Conservation (phyloP, 2,113 vertebrate genomes). For the Galbula dea region DNA sequence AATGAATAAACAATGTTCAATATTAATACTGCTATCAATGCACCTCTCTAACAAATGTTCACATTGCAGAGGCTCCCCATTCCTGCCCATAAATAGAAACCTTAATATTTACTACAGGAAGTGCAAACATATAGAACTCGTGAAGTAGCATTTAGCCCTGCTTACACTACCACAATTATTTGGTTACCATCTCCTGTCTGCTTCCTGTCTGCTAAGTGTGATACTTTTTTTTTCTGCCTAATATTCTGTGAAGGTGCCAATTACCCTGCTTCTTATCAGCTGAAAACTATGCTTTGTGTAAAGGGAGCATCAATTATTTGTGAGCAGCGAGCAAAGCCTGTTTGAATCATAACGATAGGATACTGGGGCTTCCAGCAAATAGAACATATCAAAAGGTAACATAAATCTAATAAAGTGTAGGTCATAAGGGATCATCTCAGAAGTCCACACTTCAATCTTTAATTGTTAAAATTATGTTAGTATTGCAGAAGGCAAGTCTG, state of each 20-base stretch:
- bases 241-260: slow-evolving; percentile 72
- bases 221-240: slow-evolving; percentile 44
- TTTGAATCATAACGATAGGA: slow-evolving; percentile 72
- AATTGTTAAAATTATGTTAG: slow-evolving; percentile 63
- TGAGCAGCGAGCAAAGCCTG: slow-evolving; percentile 71
- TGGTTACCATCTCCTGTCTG: slow-evolving; percentile 54
- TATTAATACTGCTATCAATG: not conserved
- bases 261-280: slow-evolving; percentile 74
- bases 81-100: not conserved
- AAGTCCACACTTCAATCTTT: slow-evolving; percentile 62
- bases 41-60: not conserved
- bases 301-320: slow-evolving; percentile 80
- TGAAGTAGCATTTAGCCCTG: slow-evolving; percentile 27
- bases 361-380: slow-evolving; percentile 67
- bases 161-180: slow-evolving; percentile 27
- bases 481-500: slow-evolving; percentile 36
- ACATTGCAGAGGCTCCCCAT: not conserved
- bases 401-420: slow-evolving; percentile 69
- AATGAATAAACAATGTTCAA: not conserved
- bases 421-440: slow-evolving; percentile 69
- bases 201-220: slow-evolving; percentile 61
- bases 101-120: slow-evolving; percentile 35
- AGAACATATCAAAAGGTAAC: slow-evolving; percentile 69
- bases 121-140: slow-evolving; percentile 16
- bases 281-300: slow-evolving; percentile 74